Evolutionary conservation across 2,113 vertebrate genomes (phyloP).

Genomic region (Galbula dea): DNA sequence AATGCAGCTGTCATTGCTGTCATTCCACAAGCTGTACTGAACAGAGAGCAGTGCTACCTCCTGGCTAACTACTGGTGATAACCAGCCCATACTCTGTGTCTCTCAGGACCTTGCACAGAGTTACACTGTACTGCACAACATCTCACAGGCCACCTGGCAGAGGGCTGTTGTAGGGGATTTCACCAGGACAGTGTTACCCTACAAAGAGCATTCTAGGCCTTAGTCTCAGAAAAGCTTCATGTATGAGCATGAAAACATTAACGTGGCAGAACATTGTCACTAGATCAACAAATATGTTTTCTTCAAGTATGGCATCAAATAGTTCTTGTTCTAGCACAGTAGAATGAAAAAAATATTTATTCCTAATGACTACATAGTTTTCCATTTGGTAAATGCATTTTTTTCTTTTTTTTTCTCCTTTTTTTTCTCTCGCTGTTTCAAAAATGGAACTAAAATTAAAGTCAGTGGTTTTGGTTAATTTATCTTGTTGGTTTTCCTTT

Average conservation of each 20-base stretch:
- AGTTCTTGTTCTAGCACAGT: neutral
- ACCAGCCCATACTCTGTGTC: neutral
- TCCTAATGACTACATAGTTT: neutral
- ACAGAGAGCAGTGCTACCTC: neutral
- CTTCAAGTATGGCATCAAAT: neutral
- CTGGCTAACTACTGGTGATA: neutral
- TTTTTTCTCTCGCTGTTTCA: neutral
- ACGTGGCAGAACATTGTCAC: no score
- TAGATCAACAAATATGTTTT: neutral
- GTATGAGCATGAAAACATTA: neutral
- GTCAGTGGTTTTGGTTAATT: neutral
- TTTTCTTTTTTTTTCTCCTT: no score
- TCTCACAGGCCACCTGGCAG: accelerated
- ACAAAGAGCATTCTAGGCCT: accelerated
- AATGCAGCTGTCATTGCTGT: neutral
- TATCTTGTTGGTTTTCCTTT: neutral
- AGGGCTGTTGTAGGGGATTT: neutral
- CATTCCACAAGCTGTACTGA: neutral
- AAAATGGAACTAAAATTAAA: neutral
- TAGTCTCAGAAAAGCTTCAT: neutral
- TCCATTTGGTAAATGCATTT: neutral
- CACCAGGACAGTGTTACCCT: no score
- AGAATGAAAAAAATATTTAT: neutral
- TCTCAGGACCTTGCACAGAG: neutral
- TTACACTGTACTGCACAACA: neutral